Evolutionary conservation across 1,140 invertebrate genomes (phyloP), one percentile per base, ranked within the genome.

Genomic region (Paraescarpia echinospica): DNA sequence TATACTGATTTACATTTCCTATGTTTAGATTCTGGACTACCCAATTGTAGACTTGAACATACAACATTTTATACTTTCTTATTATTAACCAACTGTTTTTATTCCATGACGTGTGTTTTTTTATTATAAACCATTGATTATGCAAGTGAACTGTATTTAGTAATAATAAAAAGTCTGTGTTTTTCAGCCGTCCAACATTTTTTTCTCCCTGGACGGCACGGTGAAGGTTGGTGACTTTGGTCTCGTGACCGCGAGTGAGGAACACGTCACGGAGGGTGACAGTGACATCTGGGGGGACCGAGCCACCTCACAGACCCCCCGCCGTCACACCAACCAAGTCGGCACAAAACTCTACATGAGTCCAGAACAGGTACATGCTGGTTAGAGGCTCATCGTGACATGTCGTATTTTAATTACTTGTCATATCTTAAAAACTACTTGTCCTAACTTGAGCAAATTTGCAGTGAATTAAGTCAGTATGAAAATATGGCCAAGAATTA

Each of bases 211-310:
- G 91, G 98, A 99, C 96, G 98, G 97, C 94, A 93, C 94, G 1
- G 97, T 99, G 5, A 99, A 99, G 96, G 98, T 99, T 90, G 99
- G 99, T 6, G 99, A 99, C 96, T 99, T 99, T 97, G 99, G 99
- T 0, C 97, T 99, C 14, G 99, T 98, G 0, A 99, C 98, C 27
- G 97, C 97, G 8, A 98, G 98, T 96, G 96, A 97, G 33, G 98
- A 98, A 51, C 51, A 35, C n/a, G 59, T 77, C 8, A 22, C 27
- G 22, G 33, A n/a, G 34, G 48, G 35, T 27, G 35, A 92, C 35
- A 31, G 14, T 1, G 59, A 77, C 59, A 77, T 77, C 59, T 77
- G 59, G 59, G 59, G 59, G 27, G 27, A 34, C 92, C 6, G 31
- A n/a, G 22, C 59, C 12, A 48, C 22, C 89, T 90, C 48, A 92